These are phyloP conservation scores for Gavia stellata DNA, from an alignment of 2,113 vertebrate species.

Conservation along the genomic window DNA sequence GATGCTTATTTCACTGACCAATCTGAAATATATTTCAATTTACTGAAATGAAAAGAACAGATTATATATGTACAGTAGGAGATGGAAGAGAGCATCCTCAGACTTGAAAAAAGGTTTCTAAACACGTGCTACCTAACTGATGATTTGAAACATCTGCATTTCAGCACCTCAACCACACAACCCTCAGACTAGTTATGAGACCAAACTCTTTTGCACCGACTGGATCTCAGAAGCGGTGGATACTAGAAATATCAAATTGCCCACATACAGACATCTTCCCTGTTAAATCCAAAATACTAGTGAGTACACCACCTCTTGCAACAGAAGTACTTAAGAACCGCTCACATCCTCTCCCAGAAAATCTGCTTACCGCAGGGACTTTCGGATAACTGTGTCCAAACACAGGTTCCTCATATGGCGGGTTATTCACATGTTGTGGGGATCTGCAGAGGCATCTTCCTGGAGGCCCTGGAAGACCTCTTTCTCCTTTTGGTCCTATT, in stretches of 20 bases:
- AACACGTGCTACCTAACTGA: not conserved
- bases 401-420: conserved; percentile 72
- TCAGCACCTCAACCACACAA: not conserved
- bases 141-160: not conserved
- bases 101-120: not conserved
- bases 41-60: not conserved
- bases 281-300: not conserved
- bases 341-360: not conserved
- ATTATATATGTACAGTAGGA: not conserved
- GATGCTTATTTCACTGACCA: not conserved
- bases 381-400: conserved; percentile 74
- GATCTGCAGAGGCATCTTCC: conserved; percentile 88
- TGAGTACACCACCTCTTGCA: not conserved
- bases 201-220: not conserved
- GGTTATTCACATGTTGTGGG: conserved; percentile 70
- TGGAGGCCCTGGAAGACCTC: conserved; percentile 86
- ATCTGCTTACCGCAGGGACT: conserved; percentile 85
- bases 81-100: not conserved
- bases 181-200: not conserved
- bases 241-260: not conserved
- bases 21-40: not conserved
- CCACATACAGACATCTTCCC: not conserved
- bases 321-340: not conserved
- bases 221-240: not conserved
- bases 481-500: conserved; percentile 89